These are phyloP conservation scores for Gouania willdenowi DNA, from an alignment of 2,797 vertebrate species.

Conservation along the genomic window DNA sequence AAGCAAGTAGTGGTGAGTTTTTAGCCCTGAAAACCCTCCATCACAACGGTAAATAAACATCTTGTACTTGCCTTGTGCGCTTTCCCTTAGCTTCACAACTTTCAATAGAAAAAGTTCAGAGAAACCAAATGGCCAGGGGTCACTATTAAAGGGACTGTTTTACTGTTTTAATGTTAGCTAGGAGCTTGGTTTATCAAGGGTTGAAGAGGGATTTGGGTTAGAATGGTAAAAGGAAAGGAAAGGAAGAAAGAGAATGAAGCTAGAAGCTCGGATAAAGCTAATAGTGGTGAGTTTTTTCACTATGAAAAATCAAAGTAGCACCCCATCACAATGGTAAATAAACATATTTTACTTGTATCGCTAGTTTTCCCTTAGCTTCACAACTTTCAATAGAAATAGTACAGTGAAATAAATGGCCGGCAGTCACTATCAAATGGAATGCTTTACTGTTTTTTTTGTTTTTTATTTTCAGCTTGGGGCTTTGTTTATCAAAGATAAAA, in stretches of 20 bases:
- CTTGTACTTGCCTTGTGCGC: too few species aligned
- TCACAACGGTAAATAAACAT: too few species aligned
- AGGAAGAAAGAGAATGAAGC: constrained; percentile 1
- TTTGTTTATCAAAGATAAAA: constrained; percentile 19
- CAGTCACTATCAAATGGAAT: constrained; percentile 86
- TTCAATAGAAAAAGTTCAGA: constrained; percentile 66
- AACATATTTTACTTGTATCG: too few species aligned
- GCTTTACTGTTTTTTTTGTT: too few species aligned
- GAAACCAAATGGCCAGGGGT: constrained; percentile 95
- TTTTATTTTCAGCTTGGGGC: constrained; percentile 25
- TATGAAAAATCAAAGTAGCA: too few species aligned
- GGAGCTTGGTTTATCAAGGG: constrained; percentile 33
- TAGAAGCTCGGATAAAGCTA: too few species aligned
- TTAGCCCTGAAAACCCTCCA: constrained; percentile 11
- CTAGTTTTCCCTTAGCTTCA: too few species aligned
- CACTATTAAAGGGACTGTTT: constrained; percentile 78
- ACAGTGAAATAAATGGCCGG: constrained; percentile 96
- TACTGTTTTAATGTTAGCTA: constrained; percentile 22
- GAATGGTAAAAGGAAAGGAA: constrained; percentile 23
- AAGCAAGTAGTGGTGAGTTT: constrained; percentile 5
- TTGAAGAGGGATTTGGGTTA: constrained; percentile 16
- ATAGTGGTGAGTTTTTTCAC: constrained; percentile 5
- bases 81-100: too few species aligned
- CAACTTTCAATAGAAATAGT: constrained; percentile 17
- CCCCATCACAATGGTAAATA: too few species aligned